Evolutionary conservation across 2,113 vertebrate genomes (phyloP).

Genomic region (Corythaeola cristata): DNA sequence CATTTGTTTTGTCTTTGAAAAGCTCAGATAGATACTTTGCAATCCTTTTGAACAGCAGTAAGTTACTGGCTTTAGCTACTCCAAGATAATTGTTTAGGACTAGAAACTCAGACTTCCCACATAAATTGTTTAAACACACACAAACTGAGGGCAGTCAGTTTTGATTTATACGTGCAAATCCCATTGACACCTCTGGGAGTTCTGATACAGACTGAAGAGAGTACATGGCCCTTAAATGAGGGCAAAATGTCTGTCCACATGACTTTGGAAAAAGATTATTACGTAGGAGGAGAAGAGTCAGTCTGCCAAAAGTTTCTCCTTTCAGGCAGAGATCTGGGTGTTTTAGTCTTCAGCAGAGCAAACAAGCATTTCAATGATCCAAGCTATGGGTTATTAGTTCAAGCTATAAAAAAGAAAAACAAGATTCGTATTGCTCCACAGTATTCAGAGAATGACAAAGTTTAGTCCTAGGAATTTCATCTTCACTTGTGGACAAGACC

Average conservation of each 20-base stretch:
- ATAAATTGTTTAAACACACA: neutral
- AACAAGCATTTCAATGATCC: constrained; percentile 3
- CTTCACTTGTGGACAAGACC: neutral
- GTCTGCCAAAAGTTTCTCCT: constrained; percentile 47
- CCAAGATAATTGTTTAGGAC: neutral
- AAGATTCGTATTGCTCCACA: neutral
- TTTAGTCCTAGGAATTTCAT: constrained; percentile 28
- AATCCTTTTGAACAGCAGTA: neutral
- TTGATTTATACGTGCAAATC: constrained; percentile 36
- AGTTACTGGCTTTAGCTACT: neutral
- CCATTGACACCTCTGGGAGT: constrained; percentile 48
- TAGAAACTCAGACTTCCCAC: neutral
- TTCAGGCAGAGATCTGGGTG: constrained; percentile 33
- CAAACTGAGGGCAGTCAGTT: neutral
- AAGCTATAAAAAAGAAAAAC: constrained; percentile 29
- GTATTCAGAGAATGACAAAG: neutral
- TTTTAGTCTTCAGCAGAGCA: constrained; percentile 36
- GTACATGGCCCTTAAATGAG: constrained; percentile 21
- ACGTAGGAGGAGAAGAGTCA: constrained; percentile 18
- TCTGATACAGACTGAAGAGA: constrained; percentile 31
- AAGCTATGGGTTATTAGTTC: constrained; percentile 52
- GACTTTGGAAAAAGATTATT: constrained; percentile 20
- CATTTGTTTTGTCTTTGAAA: neutral
- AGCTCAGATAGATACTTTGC: neutral
- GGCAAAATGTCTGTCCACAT: constrained; percentile 41